These are phyloP conservation scores for Pantherophis alleghaniensis DNA, from an alignment of 2,797 vertebrate genomes.

Conservation along the genomic window DNA sequence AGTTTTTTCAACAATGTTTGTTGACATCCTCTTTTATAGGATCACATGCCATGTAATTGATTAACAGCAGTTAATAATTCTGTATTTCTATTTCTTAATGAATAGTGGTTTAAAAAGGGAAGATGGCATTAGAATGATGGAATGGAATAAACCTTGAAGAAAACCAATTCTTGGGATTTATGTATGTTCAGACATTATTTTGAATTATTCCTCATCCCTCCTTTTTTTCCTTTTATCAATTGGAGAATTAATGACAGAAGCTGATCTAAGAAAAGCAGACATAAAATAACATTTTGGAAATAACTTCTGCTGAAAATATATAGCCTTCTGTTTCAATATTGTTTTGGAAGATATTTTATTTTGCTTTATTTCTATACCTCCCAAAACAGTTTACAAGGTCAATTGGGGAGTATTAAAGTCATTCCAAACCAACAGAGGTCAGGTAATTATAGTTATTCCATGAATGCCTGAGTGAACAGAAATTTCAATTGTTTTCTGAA, in stretches of 20 bases:
- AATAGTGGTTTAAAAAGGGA: not conserved
- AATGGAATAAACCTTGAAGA: not conserved
- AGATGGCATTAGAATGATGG: not conserved
- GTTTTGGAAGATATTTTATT: not conserved
- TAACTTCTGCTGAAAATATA: constrained; percentile 4
- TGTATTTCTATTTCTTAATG: not conserved
- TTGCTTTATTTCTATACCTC: not conserved
- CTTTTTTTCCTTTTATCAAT: not conserved
- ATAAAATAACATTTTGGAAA: not conserved
- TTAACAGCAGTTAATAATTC: not conserved
- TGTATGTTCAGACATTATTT: not conserved
- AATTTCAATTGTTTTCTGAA: not conserved
- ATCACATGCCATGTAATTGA: not conserved
- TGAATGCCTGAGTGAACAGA: not conserved
- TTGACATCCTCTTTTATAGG: not conserved
- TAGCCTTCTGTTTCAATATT: not conserved
- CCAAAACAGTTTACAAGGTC: not conserved
- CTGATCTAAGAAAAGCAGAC: not conserved
- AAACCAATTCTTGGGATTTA: not conserved
- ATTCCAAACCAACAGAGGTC: not conserved
- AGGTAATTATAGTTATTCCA: not conserved
- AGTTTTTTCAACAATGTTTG: not conserved
- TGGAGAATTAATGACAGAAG: not conserved
- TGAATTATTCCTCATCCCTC: not conserved
- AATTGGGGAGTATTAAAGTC: not conserved